Base-by-base conservation (phyloP, 2,797 vertebrate genomes). In the Botia almorhae region DNA sequence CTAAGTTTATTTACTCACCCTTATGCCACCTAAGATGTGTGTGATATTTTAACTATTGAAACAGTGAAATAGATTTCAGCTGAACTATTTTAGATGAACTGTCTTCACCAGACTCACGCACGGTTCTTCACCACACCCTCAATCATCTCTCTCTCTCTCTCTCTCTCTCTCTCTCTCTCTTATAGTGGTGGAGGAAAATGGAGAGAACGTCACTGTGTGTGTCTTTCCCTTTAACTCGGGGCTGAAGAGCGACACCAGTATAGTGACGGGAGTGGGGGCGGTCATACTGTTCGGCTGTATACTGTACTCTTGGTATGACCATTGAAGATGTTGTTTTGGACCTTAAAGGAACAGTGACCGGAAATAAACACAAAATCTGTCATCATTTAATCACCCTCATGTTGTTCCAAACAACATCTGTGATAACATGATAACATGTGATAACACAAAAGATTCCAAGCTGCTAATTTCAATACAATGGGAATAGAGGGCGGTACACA, bases 231-330 rank as follows among this genome's bases (percentile, higher is more conserved):
- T 97, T 74, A 94, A 94, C 74, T 94, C 95, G 19, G 94, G 92
- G 50, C 87, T 92, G 2, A 93, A 96, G 84, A 92, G 90, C 51
- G 97, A 98, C 84, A 95, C 94, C 83, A 95, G 93, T 81, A 92
- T 98, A 58, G 97, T 98, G 83, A 96, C 95, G 0, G 85, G 87
- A 12, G 76, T 98, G 75, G 98, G 97, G 60, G 94, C 96, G 0
- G 56, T 90, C 0, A 95, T 99, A 83, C 87, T 99, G 68, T 95
- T 97, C 68, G 91, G 90, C 84, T 99, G 98, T 74, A 93, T 99
- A 88, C 91, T 98, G 53, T 98, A 99, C 88, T 97, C 97, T 50
- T 99, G 98, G 98, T 99, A 93, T 93, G 93, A 90, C 50, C 55
- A 4, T 46, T 17, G 3, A 46, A 23, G 17, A 7, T 33, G 8